Evolutionary conservation across 2,113 vertebrate genomes (phyloP), one percentile per base, ranked within the genome.

Genomic region (crab-eating macaque (Macaca fascicularis)): DNA sequence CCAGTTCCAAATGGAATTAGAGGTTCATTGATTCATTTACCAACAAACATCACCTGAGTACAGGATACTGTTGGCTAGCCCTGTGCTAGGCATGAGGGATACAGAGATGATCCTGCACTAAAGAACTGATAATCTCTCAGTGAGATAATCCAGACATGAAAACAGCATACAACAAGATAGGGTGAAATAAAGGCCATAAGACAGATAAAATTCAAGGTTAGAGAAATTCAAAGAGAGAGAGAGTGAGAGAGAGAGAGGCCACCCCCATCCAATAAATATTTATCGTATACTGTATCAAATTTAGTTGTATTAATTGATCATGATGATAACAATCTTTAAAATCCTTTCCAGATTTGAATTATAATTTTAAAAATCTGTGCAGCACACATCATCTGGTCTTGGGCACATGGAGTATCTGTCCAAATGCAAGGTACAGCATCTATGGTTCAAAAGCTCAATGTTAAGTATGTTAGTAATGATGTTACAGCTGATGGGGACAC

Each of bases 151-250:
- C 48, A 84, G 55, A 72, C 78, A 16, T 17, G 35, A 76, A 84
- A 89, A 75, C n/a, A 82, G 52, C 50, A 92, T 70, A 25, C 45
- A 38, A 76, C 20, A 72, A 74, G 38, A 55, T 4, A 88, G 38
- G 19, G 57, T 13, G 6, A 6, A 72, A 43, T 75, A 23, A 79
- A 52, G 6, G 23, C 9, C 38, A 75, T 25, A 86, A 88, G 40
- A 88, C 25, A 93, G 55, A 69, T 70, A 69, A 91, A 74, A 93
- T 95, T 89, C 82, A 89, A 90, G 64, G 30, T 79, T 79, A 91
- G 14, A 70, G 48, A 69, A 64, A 27, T 93, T 92, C n/a, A 87
- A 45, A 50, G 19, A 64, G 25, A 19, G 25, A 19, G 52, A 55
- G 52, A 55, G 17, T 45, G 6, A 61, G 25, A 27, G 50, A 74